phyloP scores from a whole-genome alignment of 1,140 invertebrate genomes.

The Hycleus cichorii region DNA sequence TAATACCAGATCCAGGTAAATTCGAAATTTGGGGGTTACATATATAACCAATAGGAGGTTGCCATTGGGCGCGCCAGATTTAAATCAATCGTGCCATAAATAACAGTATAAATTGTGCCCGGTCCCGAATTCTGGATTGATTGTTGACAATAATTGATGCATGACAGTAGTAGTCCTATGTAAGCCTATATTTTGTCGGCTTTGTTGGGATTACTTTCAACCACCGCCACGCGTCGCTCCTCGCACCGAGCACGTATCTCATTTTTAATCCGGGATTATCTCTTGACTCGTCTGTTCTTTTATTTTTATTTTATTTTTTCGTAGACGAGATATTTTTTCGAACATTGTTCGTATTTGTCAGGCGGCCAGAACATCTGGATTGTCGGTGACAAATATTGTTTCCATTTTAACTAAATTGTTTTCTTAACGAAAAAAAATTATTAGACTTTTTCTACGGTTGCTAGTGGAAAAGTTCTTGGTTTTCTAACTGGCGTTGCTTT shows the following conservation, averaged over 20 bases:
- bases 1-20: too few species aligned
- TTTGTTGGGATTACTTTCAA: slow-evolving; percentile 30
- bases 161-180: slow-evolving; percentile 22
- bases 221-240: slow-evolving; percentile 24
- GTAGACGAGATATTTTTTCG: slow-evolving; percentile 14
- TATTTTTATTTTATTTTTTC: too few species aligned
- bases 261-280: slow-evolving; percentile 39
- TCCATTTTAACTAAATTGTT: too few species aligned
- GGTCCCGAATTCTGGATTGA: slow-evolving; percentile 19
- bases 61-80: too few species aligned
- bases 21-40: too few species aligned
- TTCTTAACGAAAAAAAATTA: too few species aligned
- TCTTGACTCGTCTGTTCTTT: slow-evolving; percentile 21
- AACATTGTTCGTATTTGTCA: slow-evolving; percentile 27
- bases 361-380: slow-evolving; percentile 9
- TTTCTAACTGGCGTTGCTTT: too few species aligned
- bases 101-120: neutral
- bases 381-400: slow-evolving; percentile 5
- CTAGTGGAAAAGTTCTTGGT: neutral
- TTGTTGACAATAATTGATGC: slow-evolving; percentile 36
- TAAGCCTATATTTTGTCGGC: slow-evolving; percentile 35
- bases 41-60: too few species aligned
- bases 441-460: neutral
- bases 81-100: neutral
- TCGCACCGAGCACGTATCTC: slow-evolving; percentile 31